phyloP scores from a whole-genome alignment of 2,888 invertebrate species.

The Hyppa rectilinea region DNA sequence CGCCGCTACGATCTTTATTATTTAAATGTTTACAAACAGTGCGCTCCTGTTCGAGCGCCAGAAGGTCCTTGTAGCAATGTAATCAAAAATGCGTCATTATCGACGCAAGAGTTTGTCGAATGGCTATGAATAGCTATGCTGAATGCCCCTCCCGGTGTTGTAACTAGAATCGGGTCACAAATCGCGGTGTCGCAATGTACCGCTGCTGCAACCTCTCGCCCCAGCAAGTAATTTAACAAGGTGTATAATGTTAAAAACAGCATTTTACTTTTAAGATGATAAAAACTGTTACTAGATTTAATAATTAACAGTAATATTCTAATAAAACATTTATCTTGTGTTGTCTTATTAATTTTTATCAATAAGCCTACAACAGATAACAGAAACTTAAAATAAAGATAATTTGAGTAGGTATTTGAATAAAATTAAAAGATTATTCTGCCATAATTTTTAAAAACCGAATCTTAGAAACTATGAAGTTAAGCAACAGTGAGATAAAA shows the following conservation, averaged over 20 bases:
- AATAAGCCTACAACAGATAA: conserved; percentile 23
- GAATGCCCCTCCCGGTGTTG: no score
- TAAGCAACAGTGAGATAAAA: neutral
- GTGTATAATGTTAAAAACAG: no score
- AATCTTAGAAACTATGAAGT: conserved; percentile 4
- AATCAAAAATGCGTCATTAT: no score
- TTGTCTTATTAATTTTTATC: conserved; percentile 8
- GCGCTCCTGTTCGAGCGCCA: no score
- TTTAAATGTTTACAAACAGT: no score
- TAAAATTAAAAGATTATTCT: neutral
- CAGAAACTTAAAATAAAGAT: neutral
- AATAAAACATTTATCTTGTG: conserved; percentile 1
- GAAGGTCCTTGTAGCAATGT: no score
- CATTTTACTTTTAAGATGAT: neutral
- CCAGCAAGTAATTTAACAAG: no score
- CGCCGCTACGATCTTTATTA: no score
- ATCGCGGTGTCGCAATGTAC: neutral
- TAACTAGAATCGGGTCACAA: neutral
- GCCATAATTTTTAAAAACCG: neutral
- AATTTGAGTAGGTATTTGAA: neutral
- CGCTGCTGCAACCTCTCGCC: no score
- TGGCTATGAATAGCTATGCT: neutral
- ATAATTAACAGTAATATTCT: neutral
- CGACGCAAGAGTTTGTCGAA: neutral
- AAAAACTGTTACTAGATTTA: neutral